Conservation (phyloP, 2,113 vertebrate genomes). For the Macheiramphus alcinus region DNA sequence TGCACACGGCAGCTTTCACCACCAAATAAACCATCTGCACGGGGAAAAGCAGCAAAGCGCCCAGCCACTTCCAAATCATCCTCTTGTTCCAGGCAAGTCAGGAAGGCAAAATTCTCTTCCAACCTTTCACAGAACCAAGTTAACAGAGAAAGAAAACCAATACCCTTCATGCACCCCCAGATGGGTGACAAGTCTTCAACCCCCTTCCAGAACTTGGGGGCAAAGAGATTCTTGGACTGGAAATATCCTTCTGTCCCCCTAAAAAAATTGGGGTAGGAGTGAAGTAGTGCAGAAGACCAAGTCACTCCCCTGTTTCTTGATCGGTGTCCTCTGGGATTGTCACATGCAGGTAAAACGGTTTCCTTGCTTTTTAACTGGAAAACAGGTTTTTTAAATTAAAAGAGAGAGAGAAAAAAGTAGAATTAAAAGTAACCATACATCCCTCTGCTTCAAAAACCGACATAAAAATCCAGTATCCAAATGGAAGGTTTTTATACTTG, state of each 20-base stretch:
- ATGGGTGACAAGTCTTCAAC: conserved; percentile 35
- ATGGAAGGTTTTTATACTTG: background rate
- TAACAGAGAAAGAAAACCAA: background rate
- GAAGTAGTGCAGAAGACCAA: conserved; percentile 5
- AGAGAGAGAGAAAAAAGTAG: background rate
- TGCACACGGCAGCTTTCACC: conserved; percentile 73
- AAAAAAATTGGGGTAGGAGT: background rate
- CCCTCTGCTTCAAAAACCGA: conserved; percentile 34
- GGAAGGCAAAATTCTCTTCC: conserved; percentile 18
- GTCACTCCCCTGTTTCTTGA: conserved; percentile 12
- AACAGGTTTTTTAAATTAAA: background rate
- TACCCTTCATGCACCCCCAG: conserved; percentile 24
- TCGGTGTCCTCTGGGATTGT: conserved; percentile 30
- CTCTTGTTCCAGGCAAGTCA: conserved; percentile 42
- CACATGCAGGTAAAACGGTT: conserved; percentile 37
- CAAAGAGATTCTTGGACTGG: background rate
- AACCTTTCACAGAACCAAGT: background rate
- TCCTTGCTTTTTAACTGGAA: background rate
- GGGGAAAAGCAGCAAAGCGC: conserved; percentile 83
- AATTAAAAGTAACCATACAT: conserved; percentile 51
- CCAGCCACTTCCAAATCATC: conserved; percentile 86
- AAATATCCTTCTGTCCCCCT: background rate
- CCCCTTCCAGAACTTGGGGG: conserved; percentile 35
- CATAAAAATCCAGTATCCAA: conserved; percentile 41
- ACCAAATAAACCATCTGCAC: conserved; percentile 81